These are phyloP conservation scores for Tanypteryx hageni DNA, from an alignment of 2,888 invertebrate genomes.

Conservation along the genomic window DNA sequence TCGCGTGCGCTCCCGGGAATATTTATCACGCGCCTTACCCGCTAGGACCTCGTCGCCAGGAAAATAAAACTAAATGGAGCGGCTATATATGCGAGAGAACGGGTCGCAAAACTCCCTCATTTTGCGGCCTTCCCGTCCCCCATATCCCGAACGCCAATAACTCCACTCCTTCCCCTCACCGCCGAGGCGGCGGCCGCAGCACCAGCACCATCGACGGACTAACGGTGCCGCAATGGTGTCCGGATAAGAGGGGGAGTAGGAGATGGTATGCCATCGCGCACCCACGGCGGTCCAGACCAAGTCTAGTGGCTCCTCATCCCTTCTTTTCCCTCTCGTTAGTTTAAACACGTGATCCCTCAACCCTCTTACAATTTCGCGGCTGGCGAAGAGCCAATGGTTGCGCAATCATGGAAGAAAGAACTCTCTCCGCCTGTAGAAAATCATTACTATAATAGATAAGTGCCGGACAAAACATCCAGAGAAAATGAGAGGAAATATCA, in stretches of 20 bases:
- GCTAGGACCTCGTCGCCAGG: slow-evolving; percentile 5
- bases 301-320: background rate
- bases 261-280: background rate
- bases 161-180: background rate
- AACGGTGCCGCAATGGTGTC: slow-evolving; percentile 7
- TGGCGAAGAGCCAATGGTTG: background rate
- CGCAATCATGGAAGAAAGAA: background rate
- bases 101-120: slow-evolving; percentile 10
- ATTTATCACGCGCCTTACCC: slow-evolving; percentile 17
- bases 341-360: background rate
- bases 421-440: background rate
- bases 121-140: background rate
- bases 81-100: background rate
- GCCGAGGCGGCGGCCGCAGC: no score
- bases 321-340: background rate
- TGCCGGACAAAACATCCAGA: background rate
- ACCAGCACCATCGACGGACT: background rate
- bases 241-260: background rate
- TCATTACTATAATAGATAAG: background rate
- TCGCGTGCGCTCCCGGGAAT: background rate
- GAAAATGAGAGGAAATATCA: background rate
- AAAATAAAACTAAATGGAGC: slow-evolving; percentile 18
- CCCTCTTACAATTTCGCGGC: background rate
- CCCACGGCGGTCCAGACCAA: background rate
- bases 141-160: background rate